phyloP scores from a whole-genome alignment of 2,797 vertebrate genomes.

The Poeciliopsis paucimaculata region DNA sequence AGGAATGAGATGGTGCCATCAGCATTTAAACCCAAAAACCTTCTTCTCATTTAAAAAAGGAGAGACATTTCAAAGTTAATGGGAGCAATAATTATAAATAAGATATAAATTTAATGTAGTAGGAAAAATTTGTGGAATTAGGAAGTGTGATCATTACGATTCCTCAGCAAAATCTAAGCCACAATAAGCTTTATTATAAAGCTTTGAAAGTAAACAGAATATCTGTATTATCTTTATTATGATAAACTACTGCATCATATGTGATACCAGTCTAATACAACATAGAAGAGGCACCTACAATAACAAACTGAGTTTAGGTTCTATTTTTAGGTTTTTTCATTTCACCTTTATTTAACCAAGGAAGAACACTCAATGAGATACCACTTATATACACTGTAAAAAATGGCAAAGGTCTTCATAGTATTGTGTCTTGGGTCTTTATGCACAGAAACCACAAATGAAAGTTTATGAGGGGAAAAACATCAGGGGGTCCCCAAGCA shows the following conservation, averaged over 20 bases:
- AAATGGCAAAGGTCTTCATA: conserved; percentile 8
- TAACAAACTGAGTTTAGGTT: neutral
- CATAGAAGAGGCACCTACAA: neutral
- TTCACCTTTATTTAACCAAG: neutral
- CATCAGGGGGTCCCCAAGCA: conserved; percentile 19
- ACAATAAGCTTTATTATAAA: neutral
- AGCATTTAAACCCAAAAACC: neutral
- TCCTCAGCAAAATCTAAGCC: neutral
- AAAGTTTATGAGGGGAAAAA: conserved; percentile 11
- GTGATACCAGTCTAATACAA: neutral
- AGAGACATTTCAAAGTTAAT: neutral
- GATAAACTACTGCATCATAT: neutral
- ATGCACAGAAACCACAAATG: conserved; percentile 23
- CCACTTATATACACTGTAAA: conserved; percentile 4
- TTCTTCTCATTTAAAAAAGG: neutral
- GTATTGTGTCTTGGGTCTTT: conserved; percentile 24
- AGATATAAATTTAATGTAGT: neutral
- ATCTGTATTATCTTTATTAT: neutral
- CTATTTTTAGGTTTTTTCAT: neutral
- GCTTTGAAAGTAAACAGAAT: neutral
- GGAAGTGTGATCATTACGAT: neutral
- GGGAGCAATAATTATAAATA: neutral
- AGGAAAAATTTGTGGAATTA: neutral
- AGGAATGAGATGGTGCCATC: neutral
- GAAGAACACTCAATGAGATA: neutral